phyloP scores from a whole-genome alignment of 1,140 invertebrate genomes.

The Tribolium madens region DNA sequence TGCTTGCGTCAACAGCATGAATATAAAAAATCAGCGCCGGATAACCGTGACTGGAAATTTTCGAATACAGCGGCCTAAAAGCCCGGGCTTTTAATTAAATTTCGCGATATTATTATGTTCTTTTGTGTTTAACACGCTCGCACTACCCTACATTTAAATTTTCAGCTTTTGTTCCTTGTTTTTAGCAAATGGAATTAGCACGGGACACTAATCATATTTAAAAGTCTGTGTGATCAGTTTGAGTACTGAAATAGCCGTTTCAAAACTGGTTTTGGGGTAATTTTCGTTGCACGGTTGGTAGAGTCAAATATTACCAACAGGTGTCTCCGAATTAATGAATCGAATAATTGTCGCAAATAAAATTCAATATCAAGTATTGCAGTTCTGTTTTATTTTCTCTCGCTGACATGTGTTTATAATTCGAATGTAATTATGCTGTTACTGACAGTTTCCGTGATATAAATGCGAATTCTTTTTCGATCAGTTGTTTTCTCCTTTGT shows the following conservation, averaged over 20 bases:
- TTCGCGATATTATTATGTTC: constrained; percentile 31
- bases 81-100: constrained; percentile 23
- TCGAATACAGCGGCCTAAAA: not conserved
- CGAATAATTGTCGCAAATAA: not conserved
- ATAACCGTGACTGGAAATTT: constrained; percentile 42
- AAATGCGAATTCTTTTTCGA: not conserved
- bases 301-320: not conserved
- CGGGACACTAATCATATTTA: not conserved
- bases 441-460: not conserved
- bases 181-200: not conserved
- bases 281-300: too few relatives aligned
- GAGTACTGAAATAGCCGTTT: too few relatives aligned
- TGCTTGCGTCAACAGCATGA: constrained; percentile 38
- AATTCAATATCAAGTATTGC: not conserved
- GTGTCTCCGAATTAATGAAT: not conserved
- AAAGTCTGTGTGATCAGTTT: too few relatives aligned
- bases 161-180: not conserved
- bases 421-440: not conserved
- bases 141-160: constrained; percentile 16
- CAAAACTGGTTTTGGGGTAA: too few relatives aligned
- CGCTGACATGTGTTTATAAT: not conserved
- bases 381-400: not conserved
- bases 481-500: not conserved
- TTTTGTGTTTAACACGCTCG: constrained; percentile 26
- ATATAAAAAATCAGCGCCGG: constrained; percentile 19